Percentiles rank a stretch among this genome's conserved stretches.
These are phyloP conservation scores for Trichonephila clavata DNA, from an alignment of 1,140 invertebrate species.

Conservation along the genomic window DNA sequence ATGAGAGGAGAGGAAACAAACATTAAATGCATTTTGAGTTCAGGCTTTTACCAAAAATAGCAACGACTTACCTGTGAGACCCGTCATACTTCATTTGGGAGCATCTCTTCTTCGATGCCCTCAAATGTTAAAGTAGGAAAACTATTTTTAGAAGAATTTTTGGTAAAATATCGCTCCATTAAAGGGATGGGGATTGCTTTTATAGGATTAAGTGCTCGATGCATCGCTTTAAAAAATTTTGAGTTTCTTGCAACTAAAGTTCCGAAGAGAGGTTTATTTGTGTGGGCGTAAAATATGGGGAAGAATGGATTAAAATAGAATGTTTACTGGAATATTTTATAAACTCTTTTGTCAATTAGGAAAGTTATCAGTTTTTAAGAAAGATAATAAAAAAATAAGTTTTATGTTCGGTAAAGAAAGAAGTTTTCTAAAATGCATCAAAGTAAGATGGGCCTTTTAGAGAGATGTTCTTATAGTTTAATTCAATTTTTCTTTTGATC, in stretches of 20 bases:
- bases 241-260: not conserved
- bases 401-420: no score
- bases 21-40: not conserved
- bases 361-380: no score
- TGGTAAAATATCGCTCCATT: not conserved
- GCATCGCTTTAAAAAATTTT: not conserved
- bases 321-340: no score
- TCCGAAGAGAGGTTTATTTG: not conserved
- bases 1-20: not conserved
- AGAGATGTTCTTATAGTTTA: no score
- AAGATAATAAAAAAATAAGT: no score
- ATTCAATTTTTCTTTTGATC: no score
- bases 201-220: not conserved
- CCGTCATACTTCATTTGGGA: not conserved
- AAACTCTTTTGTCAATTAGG: no score
- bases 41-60: not conserved
- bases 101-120: not conserved
- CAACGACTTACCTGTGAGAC: not conserved
- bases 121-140: slow-evolving; percentile 2
- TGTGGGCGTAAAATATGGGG: not conserved
- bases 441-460: no score
- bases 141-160: not conserved
- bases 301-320: no score
- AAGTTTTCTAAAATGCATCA: no score
- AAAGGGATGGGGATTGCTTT: not conserved